Conservation (phyloP, 2,888 invertebrate genomes). For the Epistrophe eligans region DNA sequence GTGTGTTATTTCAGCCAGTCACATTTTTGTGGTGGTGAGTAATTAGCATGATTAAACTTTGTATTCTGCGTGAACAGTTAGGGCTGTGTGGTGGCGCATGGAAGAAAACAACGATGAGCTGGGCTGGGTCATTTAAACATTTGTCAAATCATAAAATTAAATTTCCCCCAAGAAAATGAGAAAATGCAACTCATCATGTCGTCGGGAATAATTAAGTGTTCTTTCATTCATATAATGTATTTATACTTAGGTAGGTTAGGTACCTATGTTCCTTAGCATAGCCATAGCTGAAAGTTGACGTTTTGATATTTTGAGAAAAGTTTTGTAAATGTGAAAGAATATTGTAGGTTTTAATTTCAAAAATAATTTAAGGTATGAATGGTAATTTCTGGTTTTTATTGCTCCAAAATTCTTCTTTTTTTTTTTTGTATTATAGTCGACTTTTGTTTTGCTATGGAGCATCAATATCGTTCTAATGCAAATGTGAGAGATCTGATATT, state of each 20-base stretch:
- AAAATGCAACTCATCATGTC: conserved; percentile 41
- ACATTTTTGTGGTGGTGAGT: conserved; percentile 55
- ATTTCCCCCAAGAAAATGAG: conserved; percentile 31
- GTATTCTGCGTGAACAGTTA: neutral
- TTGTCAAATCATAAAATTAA: conserved; percentile 66
- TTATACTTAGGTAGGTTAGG: no score
- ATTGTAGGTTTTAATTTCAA: neutral
- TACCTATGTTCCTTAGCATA: neutral
- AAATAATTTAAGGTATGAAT: neutral
- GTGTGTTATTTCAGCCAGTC: conserved; percentile 32
- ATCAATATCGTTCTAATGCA: no score
- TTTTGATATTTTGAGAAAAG: neutral
- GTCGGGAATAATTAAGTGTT: conserved; percentile 51
- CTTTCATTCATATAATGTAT: conserved; percentile 30
- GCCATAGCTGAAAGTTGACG: neutral
- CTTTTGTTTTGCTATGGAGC: no score
- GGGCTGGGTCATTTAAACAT: conserved; percentile 58
- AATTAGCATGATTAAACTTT: conserved; percentile 70
- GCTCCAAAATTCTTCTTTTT: no score
- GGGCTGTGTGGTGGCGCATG: neutral
- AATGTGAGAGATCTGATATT: no score
- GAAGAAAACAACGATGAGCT: neutral
- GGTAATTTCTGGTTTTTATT: no score
- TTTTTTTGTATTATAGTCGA: no score
- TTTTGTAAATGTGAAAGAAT: neutral